These are phyloP conservation scores for Prolemur simus DNA, from an alignment of 2,113 vertebrate genomes.

Conservation along the genomic window DNA sequence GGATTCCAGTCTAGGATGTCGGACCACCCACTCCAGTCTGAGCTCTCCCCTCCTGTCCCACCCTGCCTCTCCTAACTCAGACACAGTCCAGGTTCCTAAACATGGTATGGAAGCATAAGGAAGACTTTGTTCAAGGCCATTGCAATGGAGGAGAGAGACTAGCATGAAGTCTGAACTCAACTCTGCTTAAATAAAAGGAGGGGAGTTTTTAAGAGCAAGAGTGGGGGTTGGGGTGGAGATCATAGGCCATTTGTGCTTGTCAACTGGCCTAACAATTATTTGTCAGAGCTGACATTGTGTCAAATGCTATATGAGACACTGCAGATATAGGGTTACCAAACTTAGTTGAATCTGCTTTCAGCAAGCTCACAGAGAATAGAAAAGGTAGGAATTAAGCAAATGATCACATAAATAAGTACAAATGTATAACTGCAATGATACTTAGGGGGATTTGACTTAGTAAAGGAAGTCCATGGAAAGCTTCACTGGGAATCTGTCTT, in stretches of 20 bases:
- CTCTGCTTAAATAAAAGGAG: neutral
- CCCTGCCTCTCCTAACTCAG: neutral
- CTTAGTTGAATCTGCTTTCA: neutral
- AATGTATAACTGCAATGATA: neutral
- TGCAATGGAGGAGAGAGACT: neutral
- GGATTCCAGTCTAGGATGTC: neutral
- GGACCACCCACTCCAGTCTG: neutral
- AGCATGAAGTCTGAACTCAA: neutral
- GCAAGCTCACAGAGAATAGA: neutral
- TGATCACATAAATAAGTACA: neutral
- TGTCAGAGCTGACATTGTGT: neutral
- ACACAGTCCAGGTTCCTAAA: neutral
- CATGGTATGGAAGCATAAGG: neutral
- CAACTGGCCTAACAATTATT: neutral
- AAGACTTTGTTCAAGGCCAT: neutral
- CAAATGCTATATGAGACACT: too few species aligned
- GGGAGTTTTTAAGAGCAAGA: neutral
- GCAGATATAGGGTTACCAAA: neutral
- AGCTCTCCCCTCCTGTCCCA: neutral
- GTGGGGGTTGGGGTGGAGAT: fast-evolving
- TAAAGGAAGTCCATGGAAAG: neutral
- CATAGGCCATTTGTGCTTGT: neutral
- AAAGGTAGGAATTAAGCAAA: neutral
- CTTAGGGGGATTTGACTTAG: neutral
- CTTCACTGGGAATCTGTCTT: neutral